Evolutionary conservation across 2,888 invertebrate genomes (phyloP), one percentile per base, ranked within the genome.

Genomic region (Cosmia trapezina): DNA sequence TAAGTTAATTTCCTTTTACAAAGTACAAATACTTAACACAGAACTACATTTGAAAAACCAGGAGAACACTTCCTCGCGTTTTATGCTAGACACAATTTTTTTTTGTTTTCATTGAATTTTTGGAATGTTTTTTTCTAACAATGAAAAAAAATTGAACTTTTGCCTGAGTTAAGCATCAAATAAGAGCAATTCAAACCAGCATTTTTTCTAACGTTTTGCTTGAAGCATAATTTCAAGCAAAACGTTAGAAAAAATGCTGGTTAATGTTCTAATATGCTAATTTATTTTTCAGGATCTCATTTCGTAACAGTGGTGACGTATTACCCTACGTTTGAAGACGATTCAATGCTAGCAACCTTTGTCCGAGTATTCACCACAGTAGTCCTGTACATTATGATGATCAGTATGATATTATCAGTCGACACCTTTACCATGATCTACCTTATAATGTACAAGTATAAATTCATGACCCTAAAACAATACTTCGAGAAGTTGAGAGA

Each of bases 391-490:
- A 8, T 91, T 0, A 90, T 95, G 91, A 73, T 95, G 90, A 53
- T 92, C 22, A 91, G 90, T 0, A 95, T 96, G 95, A 93, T 94
- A 3, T 73, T 94, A n/a, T 88, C 91, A 0, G 91, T 93, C 0
- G 96, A 96, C 71, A 81, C 89, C 3, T 91, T 92, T 54, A 92
- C 93, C 0, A 90, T 96, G 89, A 83, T 90, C 3, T 91, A 92
- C 67, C 85, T 96, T 19, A 94, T 95, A 12, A 93, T 94, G 86
- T 93, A 91, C 71, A 95, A 95, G 76, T 95, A 95, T 75, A 96
- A 96, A 81, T 93, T 95, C 56, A 93, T 95, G n/a, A 93, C 94
- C 1, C 74, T 96, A 49, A 89, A 91, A 75, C 81, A 90, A 54
- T 95, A 95, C 79, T 95, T 96, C 37, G 93, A 93, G 76, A 88